Conservation (phyloP, 2,797 vertebrate species). For the Halcyon badia region DNA sequence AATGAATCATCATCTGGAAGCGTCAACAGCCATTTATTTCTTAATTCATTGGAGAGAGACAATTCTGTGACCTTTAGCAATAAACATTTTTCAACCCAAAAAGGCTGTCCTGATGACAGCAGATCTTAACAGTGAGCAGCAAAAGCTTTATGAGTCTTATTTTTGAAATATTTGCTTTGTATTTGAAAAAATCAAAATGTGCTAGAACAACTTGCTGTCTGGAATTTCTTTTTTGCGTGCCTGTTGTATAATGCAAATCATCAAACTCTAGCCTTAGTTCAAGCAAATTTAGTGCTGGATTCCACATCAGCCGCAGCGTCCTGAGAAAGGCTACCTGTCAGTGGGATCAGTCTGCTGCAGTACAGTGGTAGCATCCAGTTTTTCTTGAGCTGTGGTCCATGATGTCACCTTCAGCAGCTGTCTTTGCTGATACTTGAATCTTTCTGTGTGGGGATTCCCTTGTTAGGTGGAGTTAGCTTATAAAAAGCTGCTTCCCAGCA, state of each 20-base stretch:
- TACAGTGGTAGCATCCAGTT: neutral
- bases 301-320: neutral
- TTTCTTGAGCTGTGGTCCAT: neutral
- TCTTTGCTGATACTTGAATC: neutral
- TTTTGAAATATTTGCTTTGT: neutral
- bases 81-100: conserved; percentile 42
- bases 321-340: neutral
- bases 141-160: neutral
- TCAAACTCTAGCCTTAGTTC: neutral
- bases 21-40: conserved; percentile 52
- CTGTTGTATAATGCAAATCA: neutral
- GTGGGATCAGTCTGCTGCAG: fast-evolving
- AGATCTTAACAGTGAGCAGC: neutral
- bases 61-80: conserved; percentile 57
- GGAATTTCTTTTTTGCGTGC: neutral
- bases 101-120: conserved; percentile 17
- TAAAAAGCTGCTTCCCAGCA: neutral
- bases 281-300: neutral
- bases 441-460: neutral
- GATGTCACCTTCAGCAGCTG: neutral
- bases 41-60: conserved; percentile 14
- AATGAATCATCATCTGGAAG: conserved; percentile 47
- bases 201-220: neutral
- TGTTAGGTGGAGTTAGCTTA: neutral
- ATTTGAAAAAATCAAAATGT: conserved; percentile 11